Evolutionary conservation across 2,797 vertebrate species (phyloP).

Genomic region (Rousettus madagascariensis): DNA sequence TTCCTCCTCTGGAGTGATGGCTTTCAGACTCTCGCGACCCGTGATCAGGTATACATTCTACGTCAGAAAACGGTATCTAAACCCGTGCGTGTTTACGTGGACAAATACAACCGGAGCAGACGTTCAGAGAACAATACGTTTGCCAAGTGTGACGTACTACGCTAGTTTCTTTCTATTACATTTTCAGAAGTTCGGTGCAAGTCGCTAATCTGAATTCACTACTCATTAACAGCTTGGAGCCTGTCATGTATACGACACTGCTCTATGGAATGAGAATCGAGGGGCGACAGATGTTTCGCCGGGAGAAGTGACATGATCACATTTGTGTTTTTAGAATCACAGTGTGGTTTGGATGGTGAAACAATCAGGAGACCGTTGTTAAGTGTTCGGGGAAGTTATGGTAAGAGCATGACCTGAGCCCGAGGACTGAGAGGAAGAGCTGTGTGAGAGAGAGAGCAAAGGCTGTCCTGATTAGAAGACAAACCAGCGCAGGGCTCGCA

Average conservation of each 20-base stretch:
- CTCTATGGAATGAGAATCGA: not conserved
- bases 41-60: not conserved
- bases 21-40: not conserved
- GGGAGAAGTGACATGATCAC: not conserved
- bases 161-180: not conserved
- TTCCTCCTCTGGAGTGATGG: not conserved
- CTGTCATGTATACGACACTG: not conserved
- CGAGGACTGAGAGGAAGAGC: not conserved
- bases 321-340: conserved; percentile 24
- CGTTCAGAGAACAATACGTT: not conserved
- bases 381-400: not conserved
- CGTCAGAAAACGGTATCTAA: not conserved
- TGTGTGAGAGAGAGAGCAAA: not conserved
- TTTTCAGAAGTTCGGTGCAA: not conserved
- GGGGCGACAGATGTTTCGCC: not conserved
- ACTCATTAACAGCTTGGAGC: not conserved
- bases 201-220: not conserved
- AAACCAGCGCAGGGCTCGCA: not conserved
- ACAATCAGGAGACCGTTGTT: not conserved
- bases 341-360: not conserved
- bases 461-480: not conserved
- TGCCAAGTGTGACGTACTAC: not conserved
- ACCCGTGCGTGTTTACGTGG: not conserved
- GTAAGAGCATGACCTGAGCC: not conserved
- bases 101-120: not conserved